Conservation (phyloP, 2,113 vertebrate genomes). For the Calyptommatus sinebrachiatus region DNA sequence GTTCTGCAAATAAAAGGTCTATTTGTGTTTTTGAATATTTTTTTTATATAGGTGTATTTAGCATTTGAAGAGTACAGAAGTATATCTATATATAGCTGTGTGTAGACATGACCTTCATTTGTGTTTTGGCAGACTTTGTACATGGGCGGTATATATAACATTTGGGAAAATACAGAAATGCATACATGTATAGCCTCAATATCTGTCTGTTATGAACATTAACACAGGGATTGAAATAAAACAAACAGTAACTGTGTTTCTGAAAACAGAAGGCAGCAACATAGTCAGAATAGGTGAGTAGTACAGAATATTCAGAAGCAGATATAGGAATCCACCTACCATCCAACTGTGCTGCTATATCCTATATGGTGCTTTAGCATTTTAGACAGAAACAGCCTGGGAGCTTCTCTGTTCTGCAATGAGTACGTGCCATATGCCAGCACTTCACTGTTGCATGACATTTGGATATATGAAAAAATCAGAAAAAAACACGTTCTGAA, state of each 20-base stretch:
- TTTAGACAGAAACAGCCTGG: not conserved
- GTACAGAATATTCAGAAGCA: slow-evolving; percentile 12
- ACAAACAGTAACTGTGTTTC: slow-evolving; percentile 17
- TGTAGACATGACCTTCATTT: too few relatives aligned
- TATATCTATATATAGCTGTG: too few relatives aligned
- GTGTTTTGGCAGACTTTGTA: too few relatives aligned
- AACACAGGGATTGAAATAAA: not conserved
- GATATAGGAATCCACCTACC: slow-evolving; percentile 8
- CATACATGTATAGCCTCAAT: too few relatives aligned
- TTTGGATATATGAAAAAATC: not conserved
- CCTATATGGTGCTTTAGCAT: slow-evolving; percentile 9
- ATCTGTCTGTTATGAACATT: not conserved
- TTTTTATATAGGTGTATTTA: too few relatives aligned
- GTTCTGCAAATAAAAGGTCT: too few relatives aligned
- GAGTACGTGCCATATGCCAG: not conserved
- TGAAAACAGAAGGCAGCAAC: slow-evolving; percentile 19
- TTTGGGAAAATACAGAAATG: too few relatives aligned
- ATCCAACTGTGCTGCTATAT: slow-evolving; percentile 16
- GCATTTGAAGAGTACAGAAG: too few relatives aligned
- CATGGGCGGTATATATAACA: too few relatives aligned
- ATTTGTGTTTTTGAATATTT: too few relatives aligned
- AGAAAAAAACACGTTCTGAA: too few relatives aligned
- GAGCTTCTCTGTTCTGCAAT: not conserved
- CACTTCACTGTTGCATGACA: not conserved
- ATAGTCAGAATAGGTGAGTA: not conserved